Evolutionary conservation across 35 echinoderm and acorn worm genomes (phyloP), one percentile per base, ranked within the genome.

Genomic region (Lytechinus variegatus): DNA sequence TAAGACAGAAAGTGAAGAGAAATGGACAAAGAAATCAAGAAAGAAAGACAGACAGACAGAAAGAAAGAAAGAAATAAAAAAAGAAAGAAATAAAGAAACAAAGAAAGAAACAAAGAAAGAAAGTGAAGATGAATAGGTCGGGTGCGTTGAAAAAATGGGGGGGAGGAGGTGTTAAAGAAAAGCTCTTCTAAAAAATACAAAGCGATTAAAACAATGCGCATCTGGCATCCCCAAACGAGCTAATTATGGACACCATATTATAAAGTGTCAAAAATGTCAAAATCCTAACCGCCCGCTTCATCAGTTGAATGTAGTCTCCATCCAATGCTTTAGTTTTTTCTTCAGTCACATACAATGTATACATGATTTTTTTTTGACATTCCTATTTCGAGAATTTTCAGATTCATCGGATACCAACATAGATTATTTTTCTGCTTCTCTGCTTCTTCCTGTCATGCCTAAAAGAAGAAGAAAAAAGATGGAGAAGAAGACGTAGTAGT

Each of bases 221-320:
- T 93, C 92, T 93, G 92, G n/a, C 54, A 27, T 79, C 92, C 92
- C 92, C 13, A 93, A 55, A 93, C 92, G 21, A 93, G 92, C 52
- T 57, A 57, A 57, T 90, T 52, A 90, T 90, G 88, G 52, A 52
- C 88, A 90, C 52, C 88, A 54, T 57, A 27, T 54, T 21, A 55
- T 44, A 93, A 55, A 53, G 19, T 93, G 92, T 93, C 92, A 93
- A 93, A 93, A 93, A 93, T 57, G 92, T 93, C 92, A 57, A 93
- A 93, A 93, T 93, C 12, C 28, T 93, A 93, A 93, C 57, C 53
- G 92, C 27, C 54, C 52, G 88, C 9, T 90, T 90, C 52, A 90
- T 90, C 88, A 90, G 27, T 79, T 79, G 66, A 79, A 7, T 16
- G 19, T 79, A 79, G 66, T 79, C 66, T 79, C 66, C 4, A 24